Evolutionary conservation across 2,888 invertebrate species (phyloP).

Genomic region (Lasius fuliginosus): DNA sequence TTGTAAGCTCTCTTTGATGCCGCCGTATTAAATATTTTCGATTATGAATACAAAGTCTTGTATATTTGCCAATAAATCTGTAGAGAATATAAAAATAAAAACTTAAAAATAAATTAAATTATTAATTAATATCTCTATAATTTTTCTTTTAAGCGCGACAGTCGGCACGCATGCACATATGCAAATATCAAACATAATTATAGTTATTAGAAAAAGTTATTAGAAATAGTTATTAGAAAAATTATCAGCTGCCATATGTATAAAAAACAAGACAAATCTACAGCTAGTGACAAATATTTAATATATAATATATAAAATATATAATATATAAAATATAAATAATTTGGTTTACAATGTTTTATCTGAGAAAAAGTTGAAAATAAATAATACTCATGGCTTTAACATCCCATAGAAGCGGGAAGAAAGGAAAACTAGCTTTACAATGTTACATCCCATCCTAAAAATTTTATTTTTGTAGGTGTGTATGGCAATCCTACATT

Average conservation of each 20-base stretch:
- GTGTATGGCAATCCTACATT: neutral
- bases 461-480: neutral
- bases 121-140: neutral
- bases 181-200: neutral
- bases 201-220: neutral
- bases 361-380: neutral
- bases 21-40: neutral
- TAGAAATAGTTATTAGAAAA: neutral
- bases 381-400: neutral
- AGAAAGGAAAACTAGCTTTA: neutral
- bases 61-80: neutral
- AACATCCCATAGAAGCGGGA: neutral
- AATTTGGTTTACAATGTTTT: neutral
- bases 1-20: neutral
- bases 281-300: neutral
- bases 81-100: constrained; percentile 12
- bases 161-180: neutral
- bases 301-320: neutral
- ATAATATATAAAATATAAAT: neutral
- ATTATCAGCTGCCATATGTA: neutral
- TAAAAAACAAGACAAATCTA: neutral
- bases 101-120: neutral
- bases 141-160: neutral
- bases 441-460: neutral
- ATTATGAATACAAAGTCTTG: neutral